Conservation (phyloP, 2,113 vertebrate genomes). For the Cyrtonyx montezumae region DNA sequence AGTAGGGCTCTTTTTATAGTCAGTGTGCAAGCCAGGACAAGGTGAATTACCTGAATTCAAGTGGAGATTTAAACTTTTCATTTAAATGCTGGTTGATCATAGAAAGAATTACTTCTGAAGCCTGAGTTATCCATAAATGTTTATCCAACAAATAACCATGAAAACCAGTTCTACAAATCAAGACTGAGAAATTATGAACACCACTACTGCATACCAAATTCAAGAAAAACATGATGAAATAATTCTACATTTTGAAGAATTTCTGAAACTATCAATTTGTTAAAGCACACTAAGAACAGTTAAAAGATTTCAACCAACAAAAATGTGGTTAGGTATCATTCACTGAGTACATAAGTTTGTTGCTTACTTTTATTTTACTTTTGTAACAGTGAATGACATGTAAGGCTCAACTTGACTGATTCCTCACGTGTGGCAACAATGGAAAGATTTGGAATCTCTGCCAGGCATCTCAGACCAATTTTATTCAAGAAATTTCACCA, state of each 20-base stretch:
- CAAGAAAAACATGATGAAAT: not conserved
- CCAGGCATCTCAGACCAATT: not conserved
- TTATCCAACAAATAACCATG: not conserved
- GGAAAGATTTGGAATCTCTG: not conserved
- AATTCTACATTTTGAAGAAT: not conserved
- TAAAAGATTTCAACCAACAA: not conserved
- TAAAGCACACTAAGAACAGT: not conserved
- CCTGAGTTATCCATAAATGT: not conserved
- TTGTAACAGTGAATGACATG: not conserved
- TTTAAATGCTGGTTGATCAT: not conserved
- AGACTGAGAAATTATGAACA: not conserved
- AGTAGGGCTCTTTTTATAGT: not conserved
- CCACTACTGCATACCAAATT: not conserved
- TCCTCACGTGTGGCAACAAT: not conserved
- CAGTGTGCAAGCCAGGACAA: not conserved
- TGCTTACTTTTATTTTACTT: not conserved
- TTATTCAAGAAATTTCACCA: not conserved
- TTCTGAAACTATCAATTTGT: not conserved
- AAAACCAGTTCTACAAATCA: not conserved
- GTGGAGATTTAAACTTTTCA: not conserved
- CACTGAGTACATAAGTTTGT: not conserved
- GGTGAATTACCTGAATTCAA: not conserved
- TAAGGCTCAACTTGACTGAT: not conserved
- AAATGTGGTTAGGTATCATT: accelerated
- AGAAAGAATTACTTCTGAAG: not conserved